Evolutionary conservation across 30 jellyfish, hydroid and myxozoan species (phyloP).

Genomic region (Pelagia noctiluca): DNA sequence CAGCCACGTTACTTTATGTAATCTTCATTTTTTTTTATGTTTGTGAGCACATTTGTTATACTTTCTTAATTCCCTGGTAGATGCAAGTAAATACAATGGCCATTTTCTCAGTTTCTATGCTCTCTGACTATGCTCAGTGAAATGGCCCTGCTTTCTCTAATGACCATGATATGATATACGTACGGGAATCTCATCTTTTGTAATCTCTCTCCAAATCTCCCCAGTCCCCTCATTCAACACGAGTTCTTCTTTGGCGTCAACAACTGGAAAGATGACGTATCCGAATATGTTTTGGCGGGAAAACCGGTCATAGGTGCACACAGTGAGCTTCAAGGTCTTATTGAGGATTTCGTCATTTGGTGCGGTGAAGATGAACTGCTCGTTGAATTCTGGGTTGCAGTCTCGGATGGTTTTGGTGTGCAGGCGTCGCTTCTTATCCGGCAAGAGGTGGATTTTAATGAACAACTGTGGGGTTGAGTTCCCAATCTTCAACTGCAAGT

Average conservation of each 20-base stretch:
- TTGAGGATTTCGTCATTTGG: conserved; percentile 72
- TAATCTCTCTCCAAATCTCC: conserved; percentile 85
- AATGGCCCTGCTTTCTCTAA: no score
- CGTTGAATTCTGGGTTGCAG: conserved; percentile 84
- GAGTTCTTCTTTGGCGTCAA: conserved; percentile 72
- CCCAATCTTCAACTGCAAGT: conserved; percentile 58
- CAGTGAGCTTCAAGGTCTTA: conserved; percentile 73
- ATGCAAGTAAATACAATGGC: no score
- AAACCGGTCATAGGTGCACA: conserved; percentile 91
- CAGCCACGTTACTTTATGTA: no score
- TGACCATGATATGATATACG: background rate
- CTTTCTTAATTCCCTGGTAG: no score
- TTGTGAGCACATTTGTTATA: no score
- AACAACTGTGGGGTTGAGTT: conserved; percentile 78
- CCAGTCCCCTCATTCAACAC: conserved; percentile 82
- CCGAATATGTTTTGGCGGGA: conserved; percentile 86
- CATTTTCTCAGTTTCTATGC: no score
- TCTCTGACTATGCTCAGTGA: no score
- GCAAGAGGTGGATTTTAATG: conserved; percentile 75
- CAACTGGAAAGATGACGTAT: conserved; percentile 75
- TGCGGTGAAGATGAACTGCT: conserved; percentile 74
- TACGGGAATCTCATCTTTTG: conserved; percentile 80
- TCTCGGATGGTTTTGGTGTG: conserved; percentile 88
- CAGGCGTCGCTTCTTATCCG: conserved; percentile 84
- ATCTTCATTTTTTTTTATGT: no score